These are phyloP conservation scores for Tautogolabrus adspersus DNA, from an alignment of 2,113 vertebrate genomes.

Conservation along the genomic window DNA sequence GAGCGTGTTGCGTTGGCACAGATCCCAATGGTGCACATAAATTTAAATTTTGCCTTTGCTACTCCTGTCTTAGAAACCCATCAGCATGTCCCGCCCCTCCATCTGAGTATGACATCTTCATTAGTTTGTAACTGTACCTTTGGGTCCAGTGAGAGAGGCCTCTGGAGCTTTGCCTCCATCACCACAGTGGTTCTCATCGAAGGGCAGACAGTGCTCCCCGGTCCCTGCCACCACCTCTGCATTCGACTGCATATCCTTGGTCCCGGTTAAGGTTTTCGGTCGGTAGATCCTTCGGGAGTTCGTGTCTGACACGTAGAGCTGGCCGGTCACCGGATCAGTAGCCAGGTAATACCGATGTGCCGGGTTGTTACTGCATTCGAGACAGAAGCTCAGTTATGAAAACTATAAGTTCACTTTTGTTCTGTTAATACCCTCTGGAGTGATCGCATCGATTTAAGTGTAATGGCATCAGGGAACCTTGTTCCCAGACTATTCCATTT, in stretches of 20 bases:
- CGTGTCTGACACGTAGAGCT: slow-evolving; percentile 96
- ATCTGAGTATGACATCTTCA: slow-evolving; percentile 42
- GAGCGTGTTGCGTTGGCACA: slow-evolving; percentile 11
- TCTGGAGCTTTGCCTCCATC: slow-evolving; percentile 95
- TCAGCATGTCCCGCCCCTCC: slow-evolving; percentile 34
- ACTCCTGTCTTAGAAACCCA: slow-evolving; percentile 36
- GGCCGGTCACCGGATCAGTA: slow-evolving; percentile 92
- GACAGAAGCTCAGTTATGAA: slow-evolving; percentile 27
- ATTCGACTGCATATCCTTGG: slow-evolving; percentile 92
- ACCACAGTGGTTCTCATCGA: slow-evolving; percentile 96
- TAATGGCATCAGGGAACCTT: neutral
- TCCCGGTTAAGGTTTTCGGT: slow-evolving; percentile 87
- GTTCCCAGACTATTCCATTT: neutral
- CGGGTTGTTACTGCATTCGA: slow-evolving; percentile 92
- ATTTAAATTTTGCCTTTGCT: slow-evolving; percentile 41
- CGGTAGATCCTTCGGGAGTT: slow-evolving; percentile 95
- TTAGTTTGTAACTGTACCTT: slow-evolving; percentile 86
- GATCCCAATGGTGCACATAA: slow-evolving; percentile 36
- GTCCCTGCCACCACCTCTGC: slow-evolving; percentile 93
- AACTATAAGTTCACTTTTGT: neutral
- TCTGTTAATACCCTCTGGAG: no score
- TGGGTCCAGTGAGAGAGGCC: slow-evolving; percentile 95
- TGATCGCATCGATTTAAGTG: neutral
- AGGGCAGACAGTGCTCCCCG: slow-evolving; percentile 95
- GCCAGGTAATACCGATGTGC: slow-evolving; percentile 97